These are phyloP conservation scores for Lordiphosa clarofinis DNA, from an alignment of 1,140 invertebrate genomes.

Conservation along the genomic window DNA sequence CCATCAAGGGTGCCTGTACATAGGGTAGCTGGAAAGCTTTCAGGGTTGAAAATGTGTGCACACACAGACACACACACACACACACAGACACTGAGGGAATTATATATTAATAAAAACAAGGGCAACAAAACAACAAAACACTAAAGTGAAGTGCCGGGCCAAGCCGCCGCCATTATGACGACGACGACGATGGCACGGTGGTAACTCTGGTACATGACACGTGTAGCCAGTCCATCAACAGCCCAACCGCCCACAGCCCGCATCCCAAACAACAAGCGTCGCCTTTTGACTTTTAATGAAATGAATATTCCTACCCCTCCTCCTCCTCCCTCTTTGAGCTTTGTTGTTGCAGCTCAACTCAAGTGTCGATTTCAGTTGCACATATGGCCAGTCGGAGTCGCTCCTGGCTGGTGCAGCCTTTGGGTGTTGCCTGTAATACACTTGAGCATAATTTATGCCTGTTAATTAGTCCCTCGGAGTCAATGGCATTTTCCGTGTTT, in stretches of 20 bases:
- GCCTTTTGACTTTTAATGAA: conserved; percentile 75
- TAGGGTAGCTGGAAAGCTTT: conserved; percentile 58
- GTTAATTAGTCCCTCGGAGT: conserved; percentile 62
- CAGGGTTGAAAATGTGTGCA: conserved; percentile 53
- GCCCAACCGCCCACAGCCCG: conserved; percentile 2
- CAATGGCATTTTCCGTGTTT: conserved; percentile 52
- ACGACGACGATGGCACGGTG: conserved; percentile 35
- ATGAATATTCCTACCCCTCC: conserved; percentile 55
- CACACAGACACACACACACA: conserved; percentile 6
- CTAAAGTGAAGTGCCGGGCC: conserved; percentile 48
- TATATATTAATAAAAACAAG: conserved; percentile 58
- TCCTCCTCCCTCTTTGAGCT: neutral
- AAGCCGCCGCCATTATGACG: conserved; percentile 58
- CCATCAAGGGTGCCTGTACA: conserved; percentile 21
- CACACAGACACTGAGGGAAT: conserved; percentile 3
- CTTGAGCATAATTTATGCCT: conserved; percentile 75
- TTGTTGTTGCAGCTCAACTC: conserved; percentile 45
- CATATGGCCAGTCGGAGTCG: conserved; percentile 3
- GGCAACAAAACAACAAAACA: conserved; percentile 35
- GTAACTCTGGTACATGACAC: conserved; percentile 48
- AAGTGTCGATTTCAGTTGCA: conserved; percentile 67
- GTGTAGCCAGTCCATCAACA: conserved; percentile 39
- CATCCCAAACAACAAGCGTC: conserved; percentile 23
- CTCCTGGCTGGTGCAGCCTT: conserved; percentile 1
- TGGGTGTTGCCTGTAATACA: conserved; percentile 60